These are phyloP conservation scores for Isotomurus palustris DNA, from an alignment of 2,888 invertebrate species.

Conservation along the genomic window DNA sequence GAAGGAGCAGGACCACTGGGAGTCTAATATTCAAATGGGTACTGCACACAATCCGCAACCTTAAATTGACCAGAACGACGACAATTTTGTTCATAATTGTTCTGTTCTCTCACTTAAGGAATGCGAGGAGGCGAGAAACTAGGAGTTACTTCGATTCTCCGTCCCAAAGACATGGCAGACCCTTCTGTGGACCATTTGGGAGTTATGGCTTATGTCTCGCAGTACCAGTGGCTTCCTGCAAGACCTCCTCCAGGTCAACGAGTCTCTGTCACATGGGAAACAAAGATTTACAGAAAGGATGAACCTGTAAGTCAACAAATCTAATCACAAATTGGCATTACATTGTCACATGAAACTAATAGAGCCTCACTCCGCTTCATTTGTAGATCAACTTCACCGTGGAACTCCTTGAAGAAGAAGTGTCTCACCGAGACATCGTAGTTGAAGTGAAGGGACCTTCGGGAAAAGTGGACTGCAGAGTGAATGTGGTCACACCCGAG, in stretches of 20 bases:
- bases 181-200: conserved; percentile 93
- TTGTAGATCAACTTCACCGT: conserved; percentile 49
- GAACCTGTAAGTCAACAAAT: conserved; percentile 32
- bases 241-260: conserved; percentile 77
- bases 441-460: conserved; percentile 74
- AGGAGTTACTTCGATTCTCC: conserved; percentile 83
- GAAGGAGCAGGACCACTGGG: conserved; percentile 70
- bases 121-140: conserved; percentile 60
- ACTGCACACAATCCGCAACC: conserved; percentile 35
- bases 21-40: conserved; percentile 61
- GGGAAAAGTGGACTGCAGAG: conserved; percentile 59
- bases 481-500: conserved; percentile 54
- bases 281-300: conserved; percentile 41
- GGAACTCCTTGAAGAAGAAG: conserved; percentile 58
- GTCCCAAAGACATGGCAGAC: conserved; percentile 91
- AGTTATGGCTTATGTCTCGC: conserved; percentile 94
- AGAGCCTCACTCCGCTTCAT: neutral
- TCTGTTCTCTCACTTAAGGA: conserved; percentile 50
- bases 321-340: neutral
- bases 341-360: neutral
- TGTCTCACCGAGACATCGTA: conserved; percentile 66
- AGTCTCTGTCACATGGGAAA: conserved; percentile 64
- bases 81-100: neutral
- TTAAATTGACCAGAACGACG: neutral
- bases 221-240: conserved; percentile 83